A percentile compares a stretch with the other conserved stretches of the same genome.
Conservation (phyloP, 2,888 invertebrate species). For the Lepeophtheirus nordmannii region DNA sequence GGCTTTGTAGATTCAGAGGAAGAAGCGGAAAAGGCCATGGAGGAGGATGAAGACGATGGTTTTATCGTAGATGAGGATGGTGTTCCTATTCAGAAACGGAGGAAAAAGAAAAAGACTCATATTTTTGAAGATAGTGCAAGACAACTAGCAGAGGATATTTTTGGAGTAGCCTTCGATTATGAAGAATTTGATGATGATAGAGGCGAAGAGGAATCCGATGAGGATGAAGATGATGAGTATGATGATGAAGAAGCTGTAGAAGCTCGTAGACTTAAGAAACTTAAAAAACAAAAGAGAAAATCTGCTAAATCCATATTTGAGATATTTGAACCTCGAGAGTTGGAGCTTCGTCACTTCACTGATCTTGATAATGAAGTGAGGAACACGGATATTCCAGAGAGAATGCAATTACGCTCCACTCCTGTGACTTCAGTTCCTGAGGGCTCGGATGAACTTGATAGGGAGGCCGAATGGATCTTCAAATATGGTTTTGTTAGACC, state of each 20-base stretch:
- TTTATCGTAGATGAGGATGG: slow-evolving; percentile 96
- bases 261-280: slow-evolving; percentile 50
- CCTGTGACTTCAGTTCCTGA: slow-evolving; percentile 38
- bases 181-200: slow-evolving; percentile 49
- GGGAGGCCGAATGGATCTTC: slow-evolving; percentile 95
- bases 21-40: slow-evolving; percentile 39
- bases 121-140: slow-evolving; percentile 75
- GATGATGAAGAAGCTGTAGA: slow-evolving; percentile 60
- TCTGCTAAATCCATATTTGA: slow-evolving; percentile 71
- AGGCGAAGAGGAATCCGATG: slow-evolving; percentile 56
- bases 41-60: slow-evolving; percentile 67
- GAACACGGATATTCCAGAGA: slow-evolving; percentile 72
- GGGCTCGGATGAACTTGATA: slow-evolving; percentile 69
- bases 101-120: slow-evolving; percentile 58
- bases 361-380: slow-evolving; percentile 80
- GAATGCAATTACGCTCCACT: slow-evolving; percentile 66
- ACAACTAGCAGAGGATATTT: slow-evolving; percentile 96
- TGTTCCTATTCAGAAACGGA: slow-evolving; percentile 47
- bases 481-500: slow-evolving; percentile 75
- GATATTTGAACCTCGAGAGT: slow-evolving; percentile 89
- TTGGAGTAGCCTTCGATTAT: slow-evolving; percentile 96
- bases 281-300: slow-evolving; percentile 59
- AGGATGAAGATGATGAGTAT: slow-evolving; percentile 57
- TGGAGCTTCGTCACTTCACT: slow-evolving; percentile 88
- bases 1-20: slow-evolving; percentile 39